Base-by-base conservation (phyloP, 2,888 invertebrate species). In the Morpho achilles region DNA sequence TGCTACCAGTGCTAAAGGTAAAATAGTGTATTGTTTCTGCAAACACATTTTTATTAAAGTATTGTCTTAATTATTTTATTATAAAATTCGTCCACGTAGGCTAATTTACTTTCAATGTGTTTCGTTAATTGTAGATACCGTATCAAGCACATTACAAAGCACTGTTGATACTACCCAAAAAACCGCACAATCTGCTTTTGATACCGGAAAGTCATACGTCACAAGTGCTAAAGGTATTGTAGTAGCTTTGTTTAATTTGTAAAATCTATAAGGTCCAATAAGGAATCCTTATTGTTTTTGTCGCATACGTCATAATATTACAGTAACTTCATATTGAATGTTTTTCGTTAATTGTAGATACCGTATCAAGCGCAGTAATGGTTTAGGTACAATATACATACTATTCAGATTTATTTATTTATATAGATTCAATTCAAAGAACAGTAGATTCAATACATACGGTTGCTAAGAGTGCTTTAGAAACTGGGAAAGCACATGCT, bases 331-430 rank as follows among this genome's bases (percentile, higher is more conserved):
- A 49, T 75, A 32, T 32, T 32, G 32, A 32, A 32, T 32, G 80
- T 61, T 76, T 80, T 67, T 75, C 8, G 8, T 53, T 22, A 72
- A 78, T 41, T 54, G 56, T 82, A 85, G 84, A 82, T 77, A 68
- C 77, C 47, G 77, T 83, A 60, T 76, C 82, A 67, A 76, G 67
- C 68, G 73, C 80, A 23, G 64, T 80, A 32, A 32, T 7, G 7
- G 46, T 16, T 46, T 2, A 40, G 8, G 44, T 52, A 32, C 4
- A 5, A n/a, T 51, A 23, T 23, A 32, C 4, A 43, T 43, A 43
- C 9, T 43, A 43, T 51, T 51, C 16, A 32, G 32, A 7, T 42
- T 23, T n/a, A 43, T 51, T 40, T 51, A 51, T 10, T 43, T 9
- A 42, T 8, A 8, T 51, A 46, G 46, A 53, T 53, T 60, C 60